Base-by-base conservation (phyloP, 2,113 vertebrate genomes). In the Microcebus ravelobensis region DNA sequence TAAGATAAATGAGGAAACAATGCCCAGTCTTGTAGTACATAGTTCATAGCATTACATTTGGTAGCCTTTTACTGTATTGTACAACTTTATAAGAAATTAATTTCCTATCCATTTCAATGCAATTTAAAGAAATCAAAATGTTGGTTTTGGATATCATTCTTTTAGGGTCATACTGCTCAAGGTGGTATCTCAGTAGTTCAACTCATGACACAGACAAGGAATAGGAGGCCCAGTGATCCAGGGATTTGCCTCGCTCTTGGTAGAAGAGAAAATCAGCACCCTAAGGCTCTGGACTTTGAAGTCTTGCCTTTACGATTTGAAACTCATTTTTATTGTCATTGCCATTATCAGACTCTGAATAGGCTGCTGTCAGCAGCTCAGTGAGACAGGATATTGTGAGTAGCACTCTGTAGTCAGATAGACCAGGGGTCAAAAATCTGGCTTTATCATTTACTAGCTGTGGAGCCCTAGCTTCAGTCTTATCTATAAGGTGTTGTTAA, bases 221-320 rank as follows among this genome's bases (percentile, higher is more conserved):
- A 31, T 0, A 25, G 73, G 91, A 59, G 27, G 74, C 4, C 7
- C 4, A 1, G 14, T 0, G 6, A 34, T 3, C 29, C 7, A 4
- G 27, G 59, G 39, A 18, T 1, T 6, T 15, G 29, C 74, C 10
- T 1, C 2, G 50, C 23, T 55, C n/a, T 70, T 14, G 45, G n/a
- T 50, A 13, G 63, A 29, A 59, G 20, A 14, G 57, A 29, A 57
- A 15, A 1, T 52, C 50, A 12, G 80, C 9, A 27, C 36, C 36
- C 55, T 2, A 0, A 5, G 59, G 52, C 80, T 25, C 61, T 36
- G 27, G 63, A 70, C 94, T 79, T 88, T 17, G 55, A 74, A 57
- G 70, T 42, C 31, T 61, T 34, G 31, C 45, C 59, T 83, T 73
- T 90, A 11, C 73, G 21, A 15, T 27, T 20, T 82, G 55, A 94